A percentile compares a stretch with the other conserved stretches of the same genome.
Conservation (phyloP, 1,140 invertebrate genomes). For the Tyrophagus putrescentiae region DNA sequence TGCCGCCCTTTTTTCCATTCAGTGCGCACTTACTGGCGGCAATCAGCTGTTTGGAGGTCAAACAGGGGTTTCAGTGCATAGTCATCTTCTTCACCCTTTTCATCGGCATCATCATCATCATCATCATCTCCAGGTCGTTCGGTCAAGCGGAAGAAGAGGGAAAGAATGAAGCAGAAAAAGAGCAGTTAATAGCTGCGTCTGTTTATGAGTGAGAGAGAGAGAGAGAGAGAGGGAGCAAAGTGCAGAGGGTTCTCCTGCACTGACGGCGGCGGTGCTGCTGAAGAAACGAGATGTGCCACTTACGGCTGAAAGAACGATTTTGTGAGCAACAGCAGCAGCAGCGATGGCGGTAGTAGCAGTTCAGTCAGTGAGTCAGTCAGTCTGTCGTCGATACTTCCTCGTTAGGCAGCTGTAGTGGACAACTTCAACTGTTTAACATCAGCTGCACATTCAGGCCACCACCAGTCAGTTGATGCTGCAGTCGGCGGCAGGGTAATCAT, state of each 20-base stretch:
- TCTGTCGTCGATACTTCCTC: slow-evolving; percentile 5
- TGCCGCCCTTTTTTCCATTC: neutral
- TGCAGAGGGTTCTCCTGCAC: too few species aligned
- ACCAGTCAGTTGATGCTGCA: neutral
- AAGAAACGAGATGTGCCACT: neutral
- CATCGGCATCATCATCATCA: neutral
- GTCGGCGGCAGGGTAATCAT: too few species aligned
- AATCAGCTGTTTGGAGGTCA: slow-evolving; percentile 5
- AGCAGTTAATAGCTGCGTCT: too few species aligned
- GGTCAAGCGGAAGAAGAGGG: slow-evolving; percentile 3
- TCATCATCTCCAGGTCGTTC: slow-evolving; percentile 5
- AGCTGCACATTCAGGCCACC: neutral
- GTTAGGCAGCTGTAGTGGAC: neutral
- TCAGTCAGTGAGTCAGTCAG: too few species aligned
- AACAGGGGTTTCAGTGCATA: too few species aligned
- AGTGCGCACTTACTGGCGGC: neutral
- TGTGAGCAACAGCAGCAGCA: neutral
- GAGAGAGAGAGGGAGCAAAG: too few species aligned
- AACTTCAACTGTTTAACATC: neutral
- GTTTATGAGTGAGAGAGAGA: too few species aligned
- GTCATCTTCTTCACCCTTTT: too few species aligned
- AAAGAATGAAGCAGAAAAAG: neutral
- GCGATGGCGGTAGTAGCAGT: too few species aligned
- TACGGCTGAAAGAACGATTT: neutral
- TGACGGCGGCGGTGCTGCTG: neutral